A percentile compares a stretch with the other conserved stretches of the same genome.
phyloP scores from a whole-genome alignment of 2,113 vertebrate genomes.

The Thamnaconus septentrionalis region DNA sequence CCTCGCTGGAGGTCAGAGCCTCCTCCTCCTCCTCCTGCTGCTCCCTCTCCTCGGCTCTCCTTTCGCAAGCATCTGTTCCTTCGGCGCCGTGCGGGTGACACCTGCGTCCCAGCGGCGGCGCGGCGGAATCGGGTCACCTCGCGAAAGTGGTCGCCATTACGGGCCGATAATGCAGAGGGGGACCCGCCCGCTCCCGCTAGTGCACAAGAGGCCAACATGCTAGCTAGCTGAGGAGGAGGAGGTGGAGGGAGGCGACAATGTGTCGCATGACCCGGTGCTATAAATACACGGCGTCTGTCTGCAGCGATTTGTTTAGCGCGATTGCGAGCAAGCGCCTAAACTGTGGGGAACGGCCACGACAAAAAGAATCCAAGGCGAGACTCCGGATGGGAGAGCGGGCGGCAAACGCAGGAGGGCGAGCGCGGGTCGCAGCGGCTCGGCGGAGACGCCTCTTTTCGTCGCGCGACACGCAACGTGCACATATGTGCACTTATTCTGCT shows the following conservation, averaged over 20 bases:
- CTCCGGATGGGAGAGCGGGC: too few relatives aligned
- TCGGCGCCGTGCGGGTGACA: constrained; percentile 53
- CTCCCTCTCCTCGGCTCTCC: constrained; percentile 34
- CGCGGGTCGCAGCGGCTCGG: constrained; percentile 39
- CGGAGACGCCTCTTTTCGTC: constrained; percentile 44
- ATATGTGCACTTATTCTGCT: constrained; percentile 17
- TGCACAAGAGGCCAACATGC: too few relatives aligned
- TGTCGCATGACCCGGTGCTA: too few relatives aligned
- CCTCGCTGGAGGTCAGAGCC: constrained; percentile 41
- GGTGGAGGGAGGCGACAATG: not conserved
- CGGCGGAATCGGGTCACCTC: constrained; percentile 63
- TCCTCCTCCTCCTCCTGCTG: constrained; percentile 23
- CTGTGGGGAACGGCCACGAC: too few relatives aligned
- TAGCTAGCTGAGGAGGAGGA: not conserved
- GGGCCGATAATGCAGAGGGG: constrained; percentile 24
- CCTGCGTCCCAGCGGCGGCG: constrained; percentile 51
- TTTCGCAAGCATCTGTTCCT: constrained; percentile 62
- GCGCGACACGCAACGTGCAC: constrained; percentile 24
- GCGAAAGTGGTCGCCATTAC: constrained; percentile 44
- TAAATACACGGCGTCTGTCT: too few relatives aligned
- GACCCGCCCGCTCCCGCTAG: constrained; percentile 1
- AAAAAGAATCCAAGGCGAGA: too few relatives aligned
- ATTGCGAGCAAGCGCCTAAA: too few relatives aligned
- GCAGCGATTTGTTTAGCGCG: too few relatives aligned
- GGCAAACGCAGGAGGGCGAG: constrained; percentile 39